phyloP scores from a whole-genome alignment of 2,888 invertebrate species.

The Pseudococcus viburni region DNA sequence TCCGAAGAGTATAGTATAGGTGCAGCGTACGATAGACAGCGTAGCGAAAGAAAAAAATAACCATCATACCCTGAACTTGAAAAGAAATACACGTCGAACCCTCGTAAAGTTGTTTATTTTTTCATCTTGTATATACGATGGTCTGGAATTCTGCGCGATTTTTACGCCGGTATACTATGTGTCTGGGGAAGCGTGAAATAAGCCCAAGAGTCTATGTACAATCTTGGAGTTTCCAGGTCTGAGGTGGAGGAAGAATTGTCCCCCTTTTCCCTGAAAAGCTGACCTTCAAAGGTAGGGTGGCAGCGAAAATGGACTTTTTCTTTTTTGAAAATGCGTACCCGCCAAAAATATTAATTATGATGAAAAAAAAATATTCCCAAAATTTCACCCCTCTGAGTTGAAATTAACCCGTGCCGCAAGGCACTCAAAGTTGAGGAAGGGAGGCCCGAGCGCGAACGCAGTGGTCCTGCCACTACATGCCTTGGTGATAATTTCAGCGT shows the following conservation, averaged over 20 bases:
- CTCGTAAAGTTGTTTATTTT: slow-evolving; percentile 52
- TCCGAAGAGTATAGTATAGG: not conserved
- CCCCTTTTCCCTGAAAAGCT: not conserved
- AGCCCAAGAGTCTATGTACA: not conserved
- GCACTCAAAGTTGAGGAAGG: no score
- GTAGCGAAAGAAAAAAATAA: slow-evolving; percentile 39
- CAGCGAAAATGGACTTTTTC: no score
- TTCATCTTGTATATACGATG: not conserved
- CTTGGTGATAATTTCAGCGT: no score
- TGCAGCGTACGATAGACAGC: not conserved
- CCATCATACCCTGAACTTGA: slow-evolving; percentile 48
- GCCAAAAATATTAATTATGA: no score
- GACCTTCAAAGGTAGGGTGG: no score
- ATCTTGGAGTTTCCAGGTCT: not conserved
- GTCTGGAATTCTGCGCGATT: not conserved
- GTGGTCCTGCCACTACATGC: no score
- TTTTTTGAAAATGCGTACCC: no score
- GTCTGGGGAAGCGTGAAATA: slow-evolving; percentile 24
- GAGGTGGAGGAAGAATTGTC: not conserved
- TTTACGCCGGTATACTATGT: not conserved
- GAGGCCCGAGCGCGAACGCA: no score
- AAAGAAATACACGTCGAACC: slow-evolving; percentile 52
- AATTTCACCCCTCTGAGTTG: no score
- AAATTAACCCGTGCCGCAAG: no score
- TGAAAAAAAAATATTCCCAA: no score